Conservation (phyloP, 2,888 invertebrate genomes). For the Philaethria dido region DNA sequence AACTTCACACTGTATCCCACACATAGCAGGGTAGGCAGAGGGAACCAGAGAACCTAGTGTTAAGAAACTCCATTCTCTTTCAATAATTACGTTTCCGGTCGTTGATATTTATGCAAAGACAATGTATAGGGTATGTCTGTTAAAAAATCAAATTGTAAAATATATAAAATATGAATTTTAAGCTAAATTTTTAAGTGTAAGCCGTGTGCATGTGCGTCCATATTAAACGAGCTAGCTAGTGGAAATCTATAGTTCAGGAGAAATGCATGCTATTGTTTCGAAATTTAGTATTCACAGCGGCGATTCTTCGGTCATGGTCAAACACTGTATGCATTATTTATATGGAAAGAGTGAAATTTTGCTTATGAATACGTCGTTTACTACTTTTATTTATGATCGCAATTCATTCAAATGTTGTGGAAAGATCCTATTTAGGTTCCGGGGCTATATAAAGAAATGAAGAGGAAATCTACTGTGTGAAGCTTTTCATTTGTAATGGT, state of each 20-base stretch:
- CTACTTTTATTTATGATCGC: conserved; percentile 32
- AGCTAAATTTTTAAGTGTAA: neutral
- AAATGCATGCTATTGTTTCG: conserved; percentile 60
- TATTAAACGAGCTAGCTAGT: conserved; percentile 42
- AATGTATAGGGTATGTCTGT: too few relatives aligned
- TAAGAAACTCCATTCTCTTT: too few relatives aligned
- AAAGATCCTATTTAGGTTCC: conserved; percentile 27
- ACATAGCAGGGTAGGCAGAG: too few relatives aligned
- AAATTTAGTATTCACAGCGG: conserved; percentile 61
- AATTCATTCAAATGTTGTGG: conserved; percentile 46
- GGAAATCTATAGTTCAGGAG: conserved; percentile 57
- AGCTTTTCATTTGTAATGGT: neutral
- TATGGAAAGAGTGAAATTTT: conserved; percentile 75
- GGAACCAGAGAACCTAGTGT: too few relatives aligned
- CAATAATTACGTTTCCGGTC: too few relatives aligned
- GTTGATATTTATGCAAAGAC: too few relatives aligned
- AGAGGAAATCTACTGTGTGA: neutral
- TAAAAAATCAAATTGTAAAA: too few relatives aligned
- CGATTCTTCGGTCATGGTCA: conserved; percentile 64
- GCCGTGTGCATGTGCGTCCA: conserved; percentile 25
- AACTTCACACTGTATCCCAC: too few relatives aligned
- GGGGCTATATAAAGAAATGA: conserved; percentile 12
- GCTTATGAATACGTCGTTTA: conserved; percentile 49
- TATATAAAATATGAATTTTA: neutral
- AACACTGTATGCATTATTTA: conserved; percentile 71